These are phyloP conservation scores for Abrostola triplasia DNA, from an alignment of 2,888 invertebrate species.

Conservation along the genomic window DNA sequence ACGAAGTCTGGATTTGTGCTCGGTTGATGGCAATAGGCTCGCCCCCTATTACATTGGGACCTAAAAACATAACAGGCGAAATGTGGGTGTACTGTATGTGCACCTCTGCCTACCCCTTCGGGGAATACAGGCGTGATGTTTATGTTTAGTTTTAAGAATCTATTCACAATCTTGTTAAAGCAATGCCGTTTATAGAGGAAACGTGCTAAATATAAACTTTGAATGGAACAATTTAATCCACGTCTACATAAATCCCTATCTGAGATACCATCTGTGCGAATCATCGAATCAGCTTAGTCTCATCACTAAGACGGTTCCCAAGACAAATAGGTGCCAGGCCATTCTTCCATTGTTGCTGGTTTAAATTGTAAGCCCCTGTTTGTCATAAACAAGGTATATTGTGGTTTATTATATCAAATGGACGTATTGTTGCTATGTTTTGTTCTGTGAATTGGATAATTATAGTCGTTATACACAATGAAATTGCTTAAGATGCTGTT, in stretches of 20 bases:
- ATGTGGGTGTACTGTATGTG: too few relatives aligned
- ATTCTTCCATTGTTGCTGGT: constrained; percentile 50
- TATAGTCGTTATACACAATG: constrained; percentile 41
- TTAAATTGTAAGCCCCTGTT: constrained; percentile 56
- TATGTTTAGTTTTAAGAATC: too few relatives aligned
- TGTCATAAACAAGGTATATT: constrained; percentile 49
- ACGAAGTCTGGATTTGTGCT: too few relatives aligned
- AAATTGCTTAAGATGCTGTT: constrained; percentile 11
- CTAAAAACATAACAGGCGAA: too few relatives aligned
- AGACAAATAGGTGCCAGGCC: constrained; percentile 53
- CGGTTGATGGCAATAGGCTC: too few relatives aligned
- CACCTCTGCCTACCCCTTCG: too few relatives aligned
- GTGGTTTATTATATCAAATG: constrained; percentile 50
- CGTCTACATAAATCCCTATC: background rate
- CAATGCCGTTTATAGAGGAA: too few relatives aligned
- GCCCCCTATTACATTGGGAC: too few relatives aligned
- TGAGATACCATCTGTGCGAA: constrained; percentile 1
- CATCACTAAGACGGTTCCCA: constrained; percentile 34
- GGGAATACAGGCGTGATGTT: too few relatives aligned
- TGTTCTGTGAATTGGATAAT: constrained; percentile 47
- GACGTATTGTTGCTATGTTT: constrained; percentile 54
- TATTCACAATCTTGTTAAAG: too few relatives aligned
- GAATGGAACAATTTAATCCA: background rate
- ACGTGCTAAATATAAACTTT: background rate
- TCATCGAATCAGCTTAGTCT: constrained; percentile 18